These are phyloP conservation scores for Trematocara marginatum DNA, from an alignment of 2,113 vertebrate species.

Conservation along the genomic window DNA sequence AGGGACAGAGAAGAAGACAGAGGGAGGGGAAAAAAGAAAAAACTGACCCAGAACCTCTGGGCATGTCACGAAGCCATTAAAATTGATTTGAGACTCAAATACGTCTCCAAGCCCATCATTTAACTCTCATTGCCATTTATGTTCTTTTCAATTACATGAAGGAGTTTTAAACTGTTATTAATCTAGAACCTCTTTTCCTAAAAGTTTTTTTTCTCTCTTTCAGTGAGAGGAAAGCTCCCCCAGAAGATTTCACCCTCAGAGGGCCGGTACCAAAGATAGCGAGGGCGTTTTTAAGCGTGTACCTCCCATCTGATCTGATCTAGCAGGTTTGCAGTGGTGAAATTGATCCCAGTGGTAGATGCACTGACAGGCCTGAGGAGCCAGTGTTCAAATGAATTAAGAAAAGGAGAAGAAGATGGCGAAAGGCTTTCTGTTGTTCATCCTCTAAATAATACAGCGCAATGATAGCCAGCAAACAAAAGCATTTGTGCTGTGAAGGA, in stretches of 20 bases:
- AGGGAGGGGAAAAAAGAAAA: background rate
- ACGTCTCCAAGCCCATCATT: slow-evolving; percentile 51
- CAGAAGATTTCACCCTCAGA: background rate
- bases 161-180: slow-evolving; percentile 26
- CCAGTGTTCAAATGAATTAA: slow-evolving; percentile 5
- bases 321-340: slow-evolving; percentile 31
- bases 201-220: background rate
- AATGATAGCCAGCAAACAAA: slow-evolving; percentile 49
- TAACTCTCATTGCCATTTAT: slow-evolving; percentile 15
- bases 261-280: background rate
- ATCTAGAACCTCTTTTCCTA: background rate
- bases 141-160: slow-evolving; percentile 32
- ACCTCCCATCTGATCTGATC: slow-evolving; percentile 36
- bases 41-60: slow-evolving; percentile 55
- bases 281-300: background rate
- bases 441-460: slow-evolving; percentile 56
- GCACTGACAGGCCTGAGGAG: slow-evolving; percentile 36
- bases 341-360: slow-evolving; percentile 51
- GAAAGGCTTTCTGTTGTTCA: slow-evolving; percentile 42
- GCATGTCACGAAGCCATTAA: slow-evolving; percentile 38
- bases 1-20: background rate
- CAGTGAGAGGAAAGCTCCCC: background rate
- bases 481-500: slow-evolving; percentile 22
- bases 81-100: slow-evolving; percentile 55
- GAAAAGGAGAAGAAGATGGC: slow-evolving; percentile 18